These are phyloP conservation scores for Nyctalus aviator DNA, from an alignment of 2,797 vertebrate genomes.

Conservation along the genomic window DNA sequence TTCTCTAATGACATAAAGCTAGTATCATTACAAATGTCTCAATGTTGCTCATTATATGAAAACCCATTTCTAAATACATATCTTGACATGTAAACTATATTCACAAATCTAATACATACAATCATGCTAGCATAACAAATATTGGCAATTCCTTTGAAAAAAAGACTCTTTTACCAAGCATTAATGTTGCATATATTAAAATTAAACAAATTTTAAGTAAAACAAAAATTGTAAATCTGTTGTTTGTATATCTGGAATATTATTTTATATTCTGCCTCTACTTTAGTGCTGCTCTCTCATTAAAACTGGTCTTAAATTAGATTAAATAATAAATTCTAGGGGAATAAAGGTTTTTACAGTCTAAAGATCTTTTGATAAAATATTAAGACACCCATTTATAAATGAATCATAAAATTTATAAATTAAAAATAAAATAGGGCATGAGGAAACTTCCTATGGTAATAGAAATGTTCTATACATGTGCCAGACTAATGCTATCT, in stretches of 20 bases:
- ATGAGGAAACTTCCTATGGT: not conserved
- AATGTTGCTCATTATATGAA: constrained; percentile 22
- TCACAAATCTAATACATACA: constrained; percentile 32
- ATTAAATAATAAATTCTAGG: not conserved
- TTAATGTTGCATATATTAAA: not conserved
- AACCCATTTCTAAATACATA: not conserved
- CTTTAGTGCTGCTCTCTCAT: not conserved
- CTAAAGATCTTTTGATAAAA: not conserved
- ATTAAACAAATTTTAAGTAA: constrained; percentile 7
- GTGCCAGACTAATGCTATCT: not conserved
- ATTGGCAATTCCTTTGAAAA: not conserved
- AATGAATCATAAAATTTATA: not conserved
- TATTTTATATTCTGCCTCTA: not conserved
- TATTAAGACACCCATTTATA: not conserved
- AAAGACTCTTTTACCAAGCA: not conserved
- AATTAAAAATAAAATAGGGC: not conserved
- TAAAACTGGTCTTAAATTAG: not conserved
- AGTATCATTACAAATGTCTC: not conserved
- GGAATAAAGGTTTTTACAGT: not conserved
- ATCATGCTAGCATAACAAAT: not conserved
- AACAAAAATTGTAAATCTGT: not conserved
- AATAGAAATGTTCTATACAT: not conserved
- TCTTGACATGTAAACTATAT: not conserved
- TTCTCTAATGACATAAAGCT: constrained; percentile 29
- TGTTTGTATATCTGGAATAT: not conserved